Conservation (phyloP, 2,888 invertebrate genomes). For the Sclerodermus sp. region DNA sequence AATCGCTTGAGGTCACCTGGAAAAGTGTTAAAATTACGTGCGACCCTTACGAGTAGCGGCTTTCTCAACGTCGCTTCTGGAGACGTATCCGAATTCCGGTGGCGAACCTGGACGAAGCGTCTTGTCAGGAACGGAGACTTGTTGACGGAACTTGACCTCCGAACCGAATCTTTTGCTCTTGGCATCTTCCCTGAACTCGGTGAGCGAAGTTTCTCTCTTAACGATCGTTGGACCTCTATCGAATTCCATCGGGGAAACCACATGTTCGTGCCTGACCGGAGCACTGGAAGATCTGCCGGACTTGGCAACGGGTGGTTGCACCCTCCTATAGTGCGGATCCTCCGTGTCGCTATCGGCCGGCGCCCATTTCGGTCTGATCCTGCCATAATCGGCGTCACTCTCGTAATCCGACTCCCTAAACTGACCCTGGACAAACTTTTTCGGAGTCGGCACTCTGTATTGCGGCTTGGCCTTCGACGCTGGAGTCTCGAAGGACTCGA, state of each 20-base stretch:
- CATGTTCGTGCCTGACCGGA: conserved; percentile 51
- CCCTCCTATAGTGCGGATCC: conserved; percentile 64
- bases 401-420: conserved; percentile 72
- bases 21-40: conserved; percentile 1
- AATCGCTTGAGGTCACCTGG: too few relatives aligned
- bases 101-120: conserved; percentile 62
- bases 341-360: conserved; percentile 64
- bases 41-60: conserved; percentile 52
- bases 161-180: conserved; percentile 32
- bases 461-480: conserved; percentile 26
- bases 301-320: conserved; percentile 61
- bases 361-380: conserved; percentile 68
- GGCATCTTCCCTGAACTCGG: conserved; percentile 30
- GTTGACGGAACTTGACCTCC: conserved; percentile 13
- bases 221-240: conserved; percentile 62
- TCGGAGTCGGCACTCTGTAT: conserved; percentile 61
- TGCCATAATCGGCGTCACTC: conserved; percentile 66
- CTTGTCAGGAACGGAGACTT: neutral
- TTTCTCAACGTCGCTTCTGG: conserved; percentile 47
- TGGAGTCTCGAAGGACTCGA: conserved; percentile 13
- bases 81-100: conserved; percentile 64
- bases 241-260: conserved; percentile 66
- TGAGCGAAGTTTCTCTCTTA: conserved; percentile 40
- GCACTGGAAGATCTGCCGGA: conserved; percentile 52
- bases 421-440: conserved; percentile 68